phyloP scores from a whole-genome alignment of 1,140 invertebrate species.

The Drosophila micromelanica region DNA sequence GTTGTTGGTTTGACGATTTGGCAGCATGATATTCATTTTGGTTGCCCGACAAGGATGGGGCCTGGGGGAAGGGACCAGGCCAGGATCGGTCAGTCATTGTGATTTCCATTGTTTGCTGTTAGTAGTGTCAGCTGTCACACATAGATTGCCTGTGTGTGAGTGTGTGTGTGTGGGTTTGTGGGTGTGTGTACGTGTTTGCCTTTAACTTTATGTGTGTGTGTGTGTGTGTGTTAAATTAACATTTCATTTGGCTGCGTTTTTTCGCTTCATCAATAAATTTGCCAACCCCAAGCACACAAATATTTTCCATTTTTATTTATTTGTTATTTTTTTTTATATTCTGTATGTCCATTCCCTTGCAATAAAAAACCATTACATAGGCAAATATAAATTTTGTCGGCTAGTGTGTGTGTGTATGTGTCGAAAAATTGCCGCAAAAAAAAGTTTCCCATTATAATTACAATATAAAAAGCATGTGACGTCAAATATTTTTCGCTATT shows the following conservation, averaged over 20 bases:
- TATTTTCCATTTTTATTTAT: slow-evolving; percentile 35
- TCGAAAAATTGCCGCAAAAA: slow-evolving; percentile 69
- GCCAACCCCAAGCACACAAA: slow-evolving; percentile 40
- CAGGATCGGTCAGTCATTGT: slow-evolving; percentile 57
- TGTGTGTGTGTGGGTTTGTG: not conserved
- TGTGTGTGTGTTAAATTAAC: slow-evolving; percentile 65
- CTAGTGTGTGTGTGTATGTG: slow-evolving; percentile 25
- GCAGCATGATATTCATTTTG: slow-evolving; percentile 57
- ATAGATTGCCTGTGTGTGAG: slow-evolving; percentile 37
- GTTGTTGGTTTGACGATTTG: slow-evolving; percentile 55
- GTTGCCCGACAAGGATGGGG: not conserved
- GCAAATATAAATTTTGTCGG: slow-evolving; percentile 67
- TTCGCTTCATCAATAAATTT: slow-evolving; percentile 78
- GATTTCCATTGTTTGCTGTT: slow-evolving; percentile 75
- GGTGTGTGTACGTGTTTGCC: too few species aligned
- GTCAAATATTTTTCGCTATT: slow-evolving; percentile 77
- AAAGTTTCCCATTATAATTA: slow-evolving; percentile 66
- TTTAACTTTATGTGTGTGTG: not conserved
- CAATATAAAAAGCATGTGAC: slow-evolving; percentile 70
- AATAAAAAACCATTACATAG: slow-evolving; percentile 81
- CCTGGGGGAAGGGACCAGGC: not conserved
- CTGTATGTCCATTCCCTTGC: slow-evolving; percentile 37
- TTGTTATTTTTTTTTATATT: slow-evolving; percentile 35
- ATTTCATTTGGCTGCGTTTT: slow-evolving; percentile 74
- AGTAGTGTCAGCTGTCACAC: slow-evolving; percentile 72